phyloP scores from a whole-genome alignment of 64 coral and sea anemone genomes.

The Stichodactyla helianthus region DNA sequence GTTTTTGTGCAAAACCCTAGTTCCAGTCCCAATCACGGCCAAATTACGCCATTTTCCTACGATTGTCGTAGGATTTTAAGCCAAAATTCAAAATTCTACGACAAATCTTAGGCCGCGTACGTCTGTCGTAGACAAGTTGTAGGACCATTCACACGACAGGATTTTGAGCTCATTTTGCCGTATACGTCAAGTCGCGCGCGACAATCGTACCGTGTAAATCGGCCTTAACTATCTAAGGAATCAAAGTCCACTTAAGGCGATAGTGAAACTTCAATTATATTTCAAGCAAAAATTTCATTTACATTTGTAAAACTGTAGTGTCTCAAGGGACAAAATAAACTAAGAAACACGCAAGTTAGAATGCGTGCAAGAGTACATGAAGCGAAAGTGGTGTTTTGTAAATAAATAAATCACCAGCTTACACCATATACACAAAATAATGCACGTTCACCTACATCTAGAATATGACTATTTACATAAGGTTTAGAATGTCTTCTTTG shows the following conservation, averaged over 20 bases:
- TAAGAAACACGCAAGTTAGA: neutral
- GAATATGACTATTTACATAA: neutral
- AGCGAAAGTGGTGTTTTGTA: neutral
- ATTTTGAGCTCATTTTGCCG: too few species aligned
- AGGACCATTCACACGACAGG: too few species aligned
- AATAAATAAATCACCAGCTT: neutral
- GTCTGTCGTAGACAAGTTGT: too few species aligned
- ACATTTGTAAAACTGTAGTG: neutral
- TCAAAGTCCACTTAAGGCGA: neutral
- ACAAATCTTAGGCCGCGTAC: too few species aligned
- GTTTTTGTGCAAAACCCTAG: too few species aligned
- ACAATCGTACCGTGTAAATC: too few species aligned
- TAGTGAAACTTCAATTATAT: neutral
- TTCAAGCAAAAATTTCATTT: neutral
- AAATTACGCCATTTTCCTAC: too few species aligned
- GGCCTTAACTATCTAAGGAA: too few species aligned
- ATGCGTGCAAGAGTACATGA: slow-evolving; percentile 6
- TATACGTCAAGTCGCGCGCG: too few species aligned
- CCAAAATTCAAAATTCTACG: too few species aligned
- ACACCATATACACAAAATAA: neutral
- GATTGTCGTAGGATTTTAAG: too few species aligned
- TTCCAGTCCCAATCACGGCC: too few species aligned
- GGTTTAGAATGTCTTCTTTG: neutral
- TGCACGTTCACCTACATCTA: neutral
- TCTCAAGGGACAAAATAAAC: neutral